Evolutionary conservation across 2,888 invertebrate genomes (phyloP).

Genomic region (Ischnus inquisitorius): DNA sequence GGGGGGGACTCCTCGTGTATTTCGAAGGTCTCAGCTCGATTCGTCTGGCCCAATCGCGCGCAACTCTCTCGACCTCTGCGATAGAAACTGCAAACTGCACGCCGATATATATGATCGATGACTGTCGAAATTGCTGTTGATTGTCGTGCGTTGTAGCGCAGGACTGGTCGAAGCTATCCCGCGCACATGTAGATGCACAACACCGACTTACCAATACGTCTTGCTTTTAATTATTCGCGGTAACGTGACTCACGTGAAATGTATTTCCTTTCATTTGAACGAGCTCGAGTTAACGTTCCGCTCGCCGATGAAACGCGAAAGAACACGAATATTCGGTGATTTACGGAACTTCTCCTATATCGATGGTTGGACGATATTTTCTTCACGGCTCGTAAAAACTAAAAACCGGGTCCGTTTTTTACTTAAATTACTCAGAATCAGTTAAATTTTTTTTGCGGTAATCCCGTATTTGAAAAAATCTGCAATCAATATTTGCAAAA

Average conservation of each 20-base stretch:
- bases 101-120: slow-evolving; percentile 62
- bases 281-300: background rate
- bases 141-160: slow-evolving; percentile 42
- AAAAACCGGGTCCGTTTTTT: no score
- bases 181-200: slow-evolving; percentile 22
- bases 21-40: slow-evolving; percentile 62
- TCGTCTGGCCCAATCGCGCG: slow-evolving; percentile 50
- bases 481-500: no score
- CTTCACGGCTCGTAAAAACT: background rate
- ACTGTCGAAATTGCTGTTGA: slow-evolving; percentile 64
- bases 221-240: slow-evolving; percentile 36
- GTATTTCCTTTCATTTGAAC: background rate
- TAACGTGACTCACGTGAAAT: slow-evolving; percentile 3
- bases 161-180: background rate
- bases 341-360: background rate
- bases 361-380: background rate
- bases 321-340: background rate
- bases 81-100: slow-evolving; percentile 45
- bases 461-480: no score
- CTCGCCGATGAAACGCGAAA: background rate
- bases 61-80: slow-evolving; percentile 8
- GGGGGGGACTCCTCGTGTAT: slow-evolving; percentile 49
- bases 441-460: no score
- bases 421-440: no score
- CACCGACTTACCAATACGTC: background rate